Base-by-base conservation (phyloP, 2,888 invertebrate species). In the Pristionchus japonicus region DNA sequence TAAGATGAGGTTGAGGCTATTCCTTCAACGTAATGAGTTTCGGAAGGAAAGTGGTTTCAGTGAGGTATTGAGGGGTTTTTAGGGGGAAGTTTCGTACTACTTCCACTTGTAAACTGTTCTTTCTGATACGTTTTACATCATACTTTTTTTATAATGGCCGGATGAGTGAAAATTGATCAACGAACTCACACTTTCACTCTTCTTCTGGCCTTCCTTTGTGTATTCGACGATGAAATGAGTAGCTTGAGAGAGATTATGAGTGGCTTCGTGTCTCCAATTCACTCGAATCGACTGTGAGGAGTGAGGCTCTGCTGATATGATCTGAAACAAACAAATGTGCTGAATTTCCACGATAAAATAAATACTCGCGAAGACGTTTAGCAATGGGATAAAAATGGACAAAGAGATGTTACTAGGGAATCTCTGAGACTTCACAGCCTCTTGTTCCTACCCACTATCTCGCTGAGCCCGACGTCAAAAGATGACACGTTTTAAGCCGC, bases 261-360 rank as follows among this genome's bases (percentile, higher is more conserved):
- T 40, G 6, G 87, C n/a, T 17, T 52, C 37, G 80, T 77, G 61
- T 2, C 23, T n/a, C 87, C 87, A 87, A 6, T 20, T 23, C 11
- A 87, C 0, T 6, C 85, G 85, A 37, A 85, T 64, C 27, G 85
- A 85, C n/a, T 85, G 64, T n/a, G 85, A 64, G 3, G 85, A 47
- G 43, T 64, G 20, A 40, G 85, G 61, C 20, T 64, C 85, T 1
- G 43, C 85, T 2, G 31, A 40, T 23, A 34, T 40, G 43, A 85
- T 61, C 85, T 85, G 82, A 1, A 15, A 49, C n/a, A 27, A 7
- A 64, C 9, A 64, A 27, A n/a, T n/a, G n/a, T n/a, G n/a, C n/a
- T n/a, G n/a, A n/a, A n/a, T n/a, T n/a, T n/a, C n/a, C n/a, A n/a
- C n/a, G n/a, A n/a, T n/a, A n/a, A n/a, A n/a, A n/a, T n/a, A n/a